These are phyloP conservation scores for Centropus bengalensis DNA, from an alignment of 2,113 vertebrate species.

Conservation along the genomic window DNA sequence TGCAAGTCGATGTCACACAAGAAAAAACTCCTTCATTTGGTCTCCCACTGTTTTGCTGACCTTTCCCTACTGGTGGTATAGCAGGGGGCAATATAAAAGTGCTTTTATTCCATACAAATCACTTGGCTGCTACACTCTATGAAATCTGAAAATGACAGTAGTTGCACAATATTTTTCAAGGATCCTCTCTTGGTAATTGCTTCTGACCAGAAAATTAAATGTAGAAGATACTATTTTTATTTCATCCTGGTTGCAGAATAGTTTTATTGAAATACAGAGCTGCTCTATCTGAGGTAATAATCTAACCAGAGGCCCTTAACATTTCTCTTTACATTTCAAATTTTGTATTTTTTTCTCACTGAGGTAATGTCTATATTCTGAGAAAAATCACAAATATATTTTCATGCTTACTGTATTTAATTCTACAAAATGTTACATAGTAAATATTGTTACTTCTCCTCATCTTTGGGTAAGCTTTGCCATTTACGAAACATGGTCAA, in stretches of 20 bases:
- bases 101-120: conserved; percentile 56
- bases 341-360: not conserved
- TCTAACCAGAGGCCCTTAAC: not conserved
- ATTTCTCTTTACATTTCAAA: not conserved
- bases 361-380: not conserved
- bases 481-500: not conserved
- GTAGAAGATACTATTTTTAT: conserved; percentile 4
- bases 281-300: not conserved
- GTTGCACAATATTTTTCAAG: conserved; percentile 11
- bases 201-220: conserved; percentile 57
- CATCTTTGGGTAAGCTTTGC: not conserved
- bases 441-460: not conserved
- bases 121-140: conserved; percentile 48
- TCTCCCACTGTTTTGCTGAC: conserved; percentile 67
- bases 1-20: conserved; percentile 52
- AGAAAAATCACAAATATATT: not conserved
- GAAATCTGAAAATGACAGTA: conserved; percentile 47
- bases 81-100: conserved; percentile 64
- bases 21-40: conserved; percentile 61
- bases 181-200: not conserved
- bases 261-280: conserved; percentile 6
- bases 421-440: not conserved
- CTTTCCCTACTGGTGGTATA: conserved; percentile 48
- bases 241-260: not conserved
- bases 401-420: not conserved